phyloP scores from a whole-genome alignment of 2,797 vertebrate genomes.

The Sciurus vulgaris region DNA sequence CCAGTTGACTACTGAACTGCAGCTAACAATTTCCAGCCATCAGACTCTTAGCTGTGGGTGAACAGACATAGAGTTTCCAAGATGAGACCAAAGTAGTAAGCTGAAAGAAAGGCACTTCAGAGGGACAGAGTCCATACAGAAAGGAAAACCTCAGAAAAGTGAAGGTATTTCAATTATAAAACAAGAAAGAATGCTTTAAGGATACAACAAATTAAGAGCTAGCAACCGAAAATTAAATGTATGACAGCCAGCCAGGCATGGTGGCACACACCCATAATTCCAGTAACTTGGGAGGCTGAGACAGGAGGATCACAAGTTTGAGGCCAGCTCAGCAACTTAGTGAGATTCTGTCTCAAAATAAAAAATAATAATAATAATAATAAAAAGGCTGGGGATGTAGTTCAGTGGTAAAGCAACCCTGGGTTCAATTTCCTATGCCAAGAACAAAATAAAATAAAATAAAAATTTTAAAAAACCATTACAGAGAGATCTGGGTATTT shows the following conservation, averaged over 20 bases:
- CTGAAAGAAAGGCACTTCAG: neutral
- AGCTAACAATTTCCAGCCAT: neutral
- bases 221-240: too few relatives aligned
- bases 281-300: too few relatives aligned
- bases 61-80: neutral
- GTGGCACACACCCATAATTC: too few relatives aligned
- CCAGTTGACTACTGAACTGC: neutral
- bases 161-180: neutral
- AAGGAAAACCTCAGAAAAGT: neutral
- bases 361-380: too few relatives aligned
- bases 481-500: neutral
- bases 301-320: too few relatives aligned
- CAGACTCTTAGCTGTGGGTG: neutral
- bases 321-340: too few relatives aligned
- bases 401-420: too few relatives aligned
- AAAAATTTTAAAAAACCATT: neutral
- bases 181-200: neutral
- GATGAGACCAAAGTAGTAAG: neutral
- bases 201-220: neutral
- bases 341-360: too few relatives aligned
- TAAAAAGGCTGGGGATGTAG: too few relatives aligned
- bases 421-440: too few relatives aligned
- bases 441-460: neutral
- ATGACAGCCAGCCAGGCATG: too few relatives aligned
- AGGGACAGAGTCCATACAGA: neutral